These are phyloP conservation scores for Liodrosophila aerea DNA, from an alignment of 2,888 invertebrate species.

Conservation along the genomic window DNA sequence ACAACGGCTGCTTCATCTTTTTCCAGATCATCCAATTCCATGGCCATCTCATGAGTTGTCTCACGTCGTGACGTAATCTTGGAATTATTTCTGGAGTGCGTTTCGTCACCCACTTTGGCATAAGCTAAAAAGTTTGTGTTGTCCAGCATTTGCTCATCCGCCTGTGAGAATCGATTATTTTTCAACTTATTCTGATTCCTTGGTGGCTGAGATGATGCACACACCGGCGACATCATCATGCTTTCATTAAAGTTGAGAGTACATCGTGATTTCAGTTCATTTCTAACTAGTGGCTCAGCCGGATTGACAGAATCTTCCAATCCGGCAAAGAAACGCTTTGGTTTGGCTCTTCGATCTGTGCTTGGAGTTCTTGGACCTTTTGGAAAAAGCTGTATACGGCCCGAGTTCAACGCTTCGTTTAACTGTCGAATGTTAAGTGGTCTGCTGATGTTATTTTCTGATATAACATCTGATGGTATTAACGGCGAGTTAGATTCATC, in stretches of 20 bases:
- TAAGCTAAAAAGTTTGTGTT: slow-evolving; percentile 68
- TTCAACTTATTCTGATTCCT: too few relatives aligned
- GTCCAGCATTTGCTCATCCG: slow-evolving; percentile 67
- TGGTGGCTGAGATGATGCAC: slow-evolving; percentile 1
- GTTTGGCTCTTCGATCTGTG: slow-evolving; percentile 32
- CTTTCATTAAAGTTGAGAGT: slow-evolving; percentile 54
- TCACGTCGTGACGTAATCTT: slow-evolving; percentile 54
- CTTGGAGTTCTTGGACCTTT: slow-evolving; percentile 58
- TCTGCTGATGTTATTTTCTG: slow-evolving; percentile 43
- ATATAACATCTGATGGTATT: slow-evolving; percentile 58
- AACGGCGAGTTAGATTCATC: slow-evolving; percentile 53
- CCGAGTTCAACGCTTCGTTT: slow-evolving; percentile 71
- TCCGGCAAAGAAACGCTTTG: slow-evolving; percentile 23
- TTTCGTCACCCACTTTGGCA: slow-evolving; percentile 69
- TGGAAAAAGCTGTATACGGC: slow-evolving; percentile 64
- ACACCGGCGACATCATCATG: slow-evolving; percentile 45
- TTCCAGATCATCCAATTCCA: slow-evolving; percentile 53
- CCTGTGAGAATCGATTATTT: slow-evolving; percentile 59
- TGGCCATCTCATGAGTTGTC: slow-evolving; percentile 39
- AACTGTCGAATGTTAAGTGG: slow-evolving; percentile 64
- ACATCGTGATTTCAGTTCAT: slow-evolving; percentile 35
- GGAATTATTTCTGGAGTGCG: slow-evolving; percentile 56
- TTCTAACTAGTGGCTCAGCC: background rate
- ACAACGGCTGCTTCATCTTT: slow-evolving; percentile 29
- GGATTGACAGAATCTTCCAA: slow-evolving; percentile 19